These are phyloP conservation scores for Hyles euphorbiae DNA, from an alignment of 1,140 invertebrate genomes.

Conservation along the genomic window DNA sequence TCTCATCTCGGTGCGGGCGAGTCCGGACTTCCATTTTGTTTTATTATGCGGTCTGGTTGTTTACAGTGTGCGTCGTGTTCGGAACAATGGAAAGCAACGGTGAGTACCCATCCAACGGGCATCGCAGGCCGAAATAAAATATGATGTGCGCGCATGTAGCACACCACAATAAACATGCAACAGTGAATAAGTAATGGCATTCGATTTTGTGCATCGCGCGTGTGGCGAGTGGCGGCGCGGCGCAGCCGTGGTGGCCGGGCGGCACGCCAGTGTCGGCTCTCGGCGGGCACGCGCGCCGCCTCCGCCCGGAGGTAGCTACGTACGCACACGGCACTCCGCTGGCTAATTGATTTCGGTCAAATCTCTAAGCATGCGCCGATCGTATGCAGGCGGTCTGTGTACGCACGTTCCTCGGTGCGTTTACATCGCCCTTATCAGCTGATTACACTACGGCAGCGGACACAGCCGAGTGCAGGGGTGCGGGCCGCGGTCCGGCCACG, in stretches of 20 bases:
- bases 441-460: conserved; percentile 59
- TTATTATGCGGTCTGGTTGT: conserved; percentile 72
- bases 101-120: conserved; percentile 49
- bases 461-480: background rate
- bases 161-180: conserved; percentile 63
- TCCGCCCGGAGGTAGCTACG: conserved; percentile 1
- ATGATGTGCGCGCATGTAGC: conserved; percentile 65
- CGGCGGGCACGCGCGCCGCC: conserved; percentile 25
- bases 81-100: conserved; percentile 70
- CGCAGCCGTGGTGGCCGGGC: conserved; percentile 46
- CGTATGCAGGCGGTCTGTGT: conserved; percentile 37
- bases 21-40: conserved; percentile 73
- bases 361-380: conserved; percentile 58
- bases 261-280: conserved; percentile 35
- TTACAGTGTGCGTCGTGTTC: conserved; percentile 61
- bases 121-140: conserved; percentile 36
- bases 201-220: conserved; percentile 65
- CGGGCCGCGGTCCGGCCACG: too few relatives aligned
- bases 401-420: conserved; percentile 27
- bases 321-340: conserved; percentile 14
- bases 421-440: conserved; percentile 64
- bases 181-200: conserved; percentile 69
- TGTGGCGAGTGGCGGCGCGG: conserved; percentile 14
- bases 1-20: conserved; percentile 60
- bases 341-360: conserved; percentile 58